Percentiles rank a stretch among this genome's conserved stretches.
phyloP scores from a whole-genome alignment of 2,113 vertebrate species.

The Stomatorhinus ivindoensis region DNA sequence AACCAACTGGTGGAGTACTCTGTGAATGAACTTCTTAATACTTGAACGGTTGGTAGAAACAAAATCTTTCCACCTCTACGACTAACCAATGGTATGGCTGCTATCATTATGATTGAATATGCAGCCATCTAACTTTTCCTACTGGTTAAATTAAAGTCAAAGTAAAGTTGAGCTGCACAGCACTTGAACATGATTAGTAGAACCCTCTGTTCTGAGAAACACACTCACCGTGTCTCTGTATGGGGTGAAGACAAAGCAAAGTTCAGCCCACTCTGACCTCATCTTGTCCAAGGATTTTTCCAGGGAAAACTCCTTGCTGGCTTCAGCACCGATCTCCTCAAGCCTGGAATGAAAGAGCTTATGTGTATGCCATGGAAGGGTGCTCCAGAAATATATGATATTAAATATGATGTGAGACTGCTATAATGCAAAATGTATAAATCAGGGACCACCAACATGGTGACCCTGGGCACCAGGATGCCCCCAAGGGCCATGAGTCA shows the following conservation, averaged over 20 bases:
- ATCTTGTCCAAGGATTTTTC: constrained; percentile 83
- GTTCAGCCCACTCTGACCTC: constrained; percentile 71
- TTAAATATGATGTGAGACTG: background rate
- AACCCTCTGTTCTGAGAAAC: background rate
- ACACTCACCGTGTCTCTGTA: constrained; percentile 79
- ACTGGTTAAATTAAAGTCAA: background rate
- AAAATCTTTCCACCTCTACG: background rate
- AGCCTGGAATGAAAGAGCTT: constrained; percentile 51
- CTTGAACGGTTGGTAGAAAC: background rate
- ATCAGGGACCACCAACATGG: background rate
- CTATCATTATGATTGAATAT: background rate
- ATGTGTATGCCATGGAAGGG: background rate
- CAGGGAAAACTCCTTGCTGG: constrained; percentile 83
- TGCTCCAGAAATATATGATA: background rate
- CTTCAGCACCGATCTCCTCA: constrained; percentile 72
- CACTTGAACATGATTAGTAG: background rate
- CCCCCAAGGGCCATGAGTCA: too few species aligned
- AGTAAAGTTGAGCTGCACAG: background rate
- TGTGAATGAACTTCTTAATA: too few species aligned
- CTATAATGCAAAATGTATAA: background rate
- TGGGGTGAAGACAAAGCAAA: constrained; percentile 59
- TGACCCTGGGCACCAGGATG: too few species aligned
- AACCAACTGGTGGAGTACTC: background rate
- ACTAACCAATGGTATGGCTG: background rate
- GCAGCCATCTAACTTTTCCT: background rate